Evolutionary conservation across 1,140 invertebrate species (phyloP).

Genomic region (Chymomyza costata): DNA sequence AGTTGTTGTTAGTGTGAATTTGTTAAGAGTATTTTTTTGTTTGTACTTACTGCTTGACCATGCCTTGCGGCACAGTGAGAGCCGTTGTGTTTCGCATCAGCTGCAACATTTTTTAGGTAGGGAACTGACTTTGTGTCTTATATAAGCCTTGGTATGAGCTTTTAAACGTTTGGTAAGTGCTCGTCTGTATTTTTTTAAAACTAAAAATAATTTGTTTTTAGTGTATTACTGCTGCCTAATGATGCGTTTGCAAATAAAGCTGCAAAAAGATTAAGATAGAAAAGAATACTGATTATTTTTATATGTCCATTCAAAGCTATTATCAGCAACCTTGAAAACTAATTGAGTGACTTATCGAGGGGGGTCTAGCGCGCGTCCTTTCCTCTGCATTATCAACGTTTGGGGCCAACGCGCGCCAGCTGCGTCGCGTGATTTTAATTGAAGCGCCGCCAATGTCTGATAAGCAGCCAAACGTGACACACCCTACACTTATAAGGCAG

Average conservation of each 20-base stretch:
- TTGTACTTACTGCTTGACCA: constrained; percentile 34
- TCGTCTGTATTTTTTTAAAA: too few relatives aligned
- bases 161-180: too few relatives aligned
- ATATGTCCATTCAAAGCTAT: constrained; percentile 37
- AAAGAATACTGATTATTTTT: constrained; percentile 39
- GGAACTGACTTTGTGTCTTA: constrained; percentile 38
- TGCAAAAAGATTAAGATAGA: constrained; percentile 1
- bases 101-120: constrained; percentile 48
- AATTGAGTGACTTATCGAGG: constrained; percentile 36
- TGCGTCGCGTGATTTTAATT: constrained; percentile 46
- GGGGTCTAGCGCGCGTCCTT: too few relatives aligned
- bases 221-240: constrained; percentile 13
- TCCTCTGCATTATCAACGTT: too few relatives aligned
- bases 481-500: constrained; percentile 26
- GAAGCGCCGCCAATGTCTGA: constrained; percentile 15
- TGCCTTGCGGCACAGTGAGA: constrained; percentile 21
- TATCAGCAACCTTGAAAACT: constrained; percentile 53
- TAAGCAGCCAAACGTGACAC: constrained; percentile 59
- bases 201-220: constrained; percentile 24
- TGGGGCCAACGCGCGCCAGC: constrained; percentile 17
- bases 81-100: constrained; percentile 27
- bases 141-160: constrained; percentile 30
- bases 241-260: too few relatives aligned
- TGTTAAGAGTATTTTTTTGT: not conserved
- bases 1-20: not conserved